phyloP scores from a whole-genome alignment of 2,113 vertebrate genomes.

The Telmatochromis sp. region DNA sequence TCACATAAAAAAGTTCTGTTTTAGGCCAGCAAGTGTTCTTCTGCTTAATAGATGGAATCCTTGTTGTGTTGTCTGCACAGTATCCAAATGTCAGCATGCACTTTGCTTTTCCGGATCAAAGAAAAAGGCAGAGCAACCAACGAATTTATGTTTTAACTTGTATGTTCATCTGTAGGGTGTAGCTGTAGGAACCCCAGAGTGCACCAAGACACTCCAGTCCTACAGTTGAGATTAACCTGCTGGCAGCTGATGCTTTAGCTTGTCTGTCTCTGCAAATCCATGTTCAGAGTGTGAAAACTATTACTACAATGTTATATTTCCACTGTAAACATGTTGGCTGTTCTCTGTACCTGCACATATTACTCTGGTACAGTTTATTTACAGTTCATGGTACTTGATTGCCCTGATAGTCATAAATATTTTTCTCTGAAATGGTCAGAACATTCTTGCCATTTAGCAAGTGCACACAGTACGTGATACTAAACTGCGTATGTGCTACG shows the following conservation, averaged over 20 bases:
- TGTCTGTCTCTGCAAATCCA: neutral
- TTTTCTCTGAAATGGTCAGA: neutral
- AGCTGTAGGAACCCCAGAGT: neutral
- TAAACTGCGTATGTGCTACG: neutral
- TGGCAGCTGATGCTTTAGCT: neutral
- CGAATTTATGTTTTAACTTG: accelerated
- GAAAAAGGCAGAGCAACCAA: neutral
- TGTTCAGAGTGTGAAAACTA: neutral
- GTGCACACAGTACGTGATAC: neutral
- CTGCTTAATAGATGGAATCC: neutral
- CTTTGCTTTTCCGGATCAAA: neutral
- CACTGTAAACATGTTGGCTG: neutral
- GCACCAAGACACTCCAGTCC: neutral
- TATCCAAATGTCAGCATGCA: neutral
- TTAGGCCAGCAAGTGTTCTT: neutral
- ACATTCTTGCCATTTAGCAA: neutral
- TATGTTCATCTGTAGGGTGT: neutral
- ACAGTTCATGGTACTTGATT: neutral
- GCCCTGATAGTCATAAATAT: neutral
- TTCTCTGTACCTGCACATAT: neutral
- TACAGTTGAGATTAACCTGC: neutral
- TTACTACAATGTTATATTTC: accelerated
- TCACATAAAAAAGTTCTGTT: neutral
- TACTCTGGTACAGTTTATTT: neutral
- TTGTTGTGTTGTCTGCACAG: neutral